Base-by-base conservation (phyloP, 2,797 vertebrate species). In the Loriculus beryllinus region DNA sequence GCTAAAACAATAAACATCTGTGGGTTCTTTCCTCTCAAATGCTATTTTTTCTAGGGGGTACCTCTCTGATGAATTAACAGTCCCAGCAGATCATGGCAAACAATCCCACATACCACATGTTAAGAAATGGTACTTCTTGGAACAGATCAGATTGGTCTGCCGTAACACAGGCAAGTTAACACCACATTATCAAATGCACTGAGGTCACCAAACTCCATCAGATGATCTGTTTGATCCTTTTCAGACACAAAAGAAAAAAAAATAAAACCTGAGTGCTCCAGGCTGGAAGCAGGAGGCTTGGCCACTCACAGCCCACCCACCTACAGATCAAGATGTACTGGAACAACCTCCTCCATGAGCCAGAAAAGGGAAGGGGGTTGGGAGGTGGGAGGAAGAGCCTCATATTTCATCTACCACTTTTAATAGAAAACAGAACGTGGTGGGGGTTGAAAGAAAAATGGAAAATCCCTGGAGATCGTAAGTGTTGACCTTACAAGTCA, bases 381-480 rank as follows among this genome's bases (percentile, higher is more conserved):
- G 79, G 88, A 82, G 83, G 64, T 54, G 63, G 82, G 65, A 94
- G 80, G 83, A 82, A 88, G 87, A 86, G 91, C 93, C 95, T 97
- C 95, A 31, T 93, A 88, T 97, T 97, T 96, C 94, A 95, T 90
- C 92, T 87, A 91, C 95, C 78, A 88, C 84, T 95, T 95, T 82
- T 93, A 97, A 97, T 93, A 95, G 94, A 93, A 97, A 96, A 84
- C 92, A 97, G 96, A 97, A 88, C 52, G 47, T 59, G 83, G n/a
- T 78, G 90, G 78, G 79, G 88, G 71, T 86, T 92, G 94, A 89
- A 90, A 89, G 81, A 67, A 96, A 96, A 97, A 82, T 31, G 56
- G 82, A 42, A 95, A 85, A 82, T 92, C 96, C 84, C 84, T 59
- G 37, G 80, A 82, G 95, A 85, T 48, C 64, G 57, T 14, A 69